Evolutionary conservation across 1,140 invertebrate genomes (phyloP).

Genomic region (Caenorhabditis latens): DNA sequence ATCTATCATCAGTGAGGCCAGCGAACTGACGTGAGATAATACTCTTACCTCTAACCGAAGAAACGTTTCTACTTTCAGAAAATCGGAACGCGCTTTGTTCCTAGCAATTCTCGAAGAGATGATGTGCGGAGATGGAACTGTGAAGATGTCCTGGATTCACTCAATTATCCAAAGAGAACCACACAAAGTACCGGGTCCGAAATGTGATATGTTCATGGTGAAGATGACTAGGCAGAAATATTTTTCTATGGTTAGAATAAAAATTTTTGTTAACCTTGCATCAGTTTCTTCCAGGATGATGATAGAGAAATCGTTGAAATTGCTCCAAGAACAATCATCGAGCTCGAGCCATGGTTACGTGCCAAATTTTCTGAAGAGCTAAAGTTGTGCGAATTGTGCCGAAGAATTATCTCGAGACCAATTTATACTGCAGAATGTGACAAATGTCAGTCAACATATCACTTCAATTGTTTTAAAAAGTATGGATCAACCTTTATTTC

Average conservation of each 20-base stretch:
- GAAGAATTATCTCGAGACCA: constrained; percentile 10
- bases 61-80: not conserved
- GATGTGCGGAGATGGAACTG: not conserved
- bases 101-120: constrained; percentile 17
- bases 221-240: constrained; percentile 32
- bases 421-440: constrained; percentile 7
- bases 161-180: not conserved
- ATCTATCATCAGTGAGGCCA: constrained; percentile 28
- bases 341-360: constrained; percentile 4
- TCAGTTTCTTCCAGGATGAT: not conserved
- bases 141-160: not conserved
- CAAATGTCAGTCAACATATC: not conserved
- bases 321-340: not conserved
- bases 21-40: not conserved
- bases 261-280: not conserved
- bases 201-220: constrained; percentile 12
- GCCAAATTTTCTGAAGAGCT: not conserved
- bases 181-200: not conserved
- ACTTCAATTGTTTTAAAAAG: constrained; percentile 39
- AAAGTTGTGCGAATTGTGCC: not conserved
- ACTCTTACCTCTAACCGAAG: too few relatives aligned
- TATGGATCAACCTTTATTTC: not conserved
- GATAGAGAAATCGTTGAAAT: not conserved
- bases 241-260: not conserved
- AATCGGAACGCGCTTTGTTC: constrained; percentile 5